Conservation (phyloP, 2,797 vertebrate species). For the Remorina albescens region DNA sequence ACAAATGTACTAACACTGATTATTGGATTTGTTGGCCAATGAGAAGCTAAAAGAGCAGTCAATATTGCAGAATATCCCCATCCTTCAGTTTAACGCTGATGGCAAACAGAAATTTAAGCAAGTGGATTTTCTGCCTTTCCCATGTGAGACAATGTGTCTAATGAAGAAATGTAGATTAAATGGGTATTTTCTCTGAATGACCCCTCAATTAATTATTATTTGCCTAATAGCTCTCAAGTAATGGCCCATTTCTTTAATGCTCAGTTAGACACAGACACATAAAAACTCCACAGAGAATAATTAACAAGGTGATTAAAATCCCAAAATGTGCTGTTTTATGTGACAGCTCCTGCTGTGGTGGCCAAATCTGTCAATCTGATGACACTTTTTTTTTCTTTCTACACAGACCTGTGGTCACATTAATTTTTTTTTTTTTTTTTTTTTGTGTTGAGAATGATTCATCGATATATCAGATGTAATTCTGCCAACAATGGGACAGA, state of each 20-base stretch:
- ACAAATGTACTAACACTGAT: slow-evolving; percentile 23
- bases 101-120: slow-evolving; percentile 16
- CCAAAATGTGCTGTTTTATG: slow-evolving; percentile 21
- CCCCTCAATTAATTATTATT: slow-evolving; percentile 49
- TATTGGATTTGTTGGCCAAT: slow-evolving; percentile 42
- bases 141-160: slow-evolving; percentile 22
- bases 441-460: slow-evolving; percentile 47
- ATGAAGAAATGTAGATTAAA: slow-evolving; percentile 62
- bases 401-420: slow-evolving; percentile 36
- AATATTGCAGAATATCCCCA: slow-evolving; percentile 26
- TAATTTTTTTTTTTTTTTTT: slow-evolving; percentile 27
- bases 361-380: slow-evolving; percentile 31
- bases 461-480: slow-evolving; percentile 70
- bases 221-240: slow-evolving; percentile 63
- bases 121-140: slow-evolving; percentile 26
- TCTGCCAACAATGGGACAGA: slow-evolving; percentile 49
- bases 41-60: slow-evolving; percentile 41
- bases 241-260: slow-evolving; percentile 66
- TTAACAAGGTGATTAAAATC: slow-evolving; percentile 60
- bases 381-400: slow-evolving; percentile 25
- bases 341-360: slow-evolving; percentile 14
- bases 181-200: slow-evolving; percentile 62
- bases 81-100: slow-evolving; percentile 39
- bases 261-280: slow-evolving; percentile 42
- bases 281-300: slow-evolving; percentile 35